Conservation (phyloP, 2,888 invertebrate species). For the Lucinisca nassula region DNA sequence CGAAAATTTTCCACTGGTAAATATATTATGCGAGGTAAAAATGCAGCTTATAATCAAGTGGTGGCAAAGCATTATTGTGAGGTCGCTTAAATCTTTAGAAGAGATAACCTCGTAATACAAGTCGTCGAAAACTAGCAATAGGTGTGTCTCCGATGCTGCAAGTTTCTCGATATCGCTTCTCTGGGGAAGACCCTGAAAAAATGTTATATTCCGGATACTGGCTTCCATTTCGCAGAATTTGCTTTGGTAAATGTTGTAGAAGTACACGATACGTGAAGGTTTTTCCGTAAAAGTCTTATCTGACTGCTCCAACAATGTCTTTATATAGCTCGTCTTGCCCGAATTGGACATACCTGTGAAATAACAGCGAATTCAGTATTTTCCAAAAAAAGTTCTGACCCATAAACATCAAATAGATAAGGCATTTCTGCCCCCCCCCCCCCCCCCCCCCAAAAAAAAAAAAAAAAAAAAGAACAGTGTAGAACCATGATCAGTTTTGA, state of each 20-base stretch:
- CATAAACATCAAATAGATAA: too few relatives aligned
- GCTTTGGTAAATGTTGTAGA: neutral
- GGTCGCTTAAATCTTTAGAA: constrained; percentile 3
- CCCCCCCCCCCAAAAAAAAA: too few relatives aligned
- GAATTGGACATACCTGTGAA: neutral
- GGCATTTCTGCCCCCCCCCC: too few relatives aligned
- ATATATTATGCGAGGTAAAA: constrained; percentile 3
- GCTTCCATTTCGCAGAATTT: neutral
- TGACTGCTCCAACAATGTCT: neutral
- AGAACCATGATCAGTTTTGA: too few relatives aligned
- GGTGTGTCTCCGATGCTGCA: neutral
- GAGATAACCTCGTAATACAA: constrained; percentile 10
- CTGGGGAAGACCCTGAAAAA: constrained; percentile 1
- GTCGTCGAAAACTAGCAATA: constrained; percentile 10
- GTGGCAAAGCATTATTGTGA: neutral
- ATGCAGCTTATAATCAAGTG: constrained; percentile 3
- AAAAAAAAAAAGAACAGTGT: too few relatives aligned
- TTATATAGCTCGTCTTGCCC: neutral
- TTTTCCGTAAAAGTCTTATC: neutral
- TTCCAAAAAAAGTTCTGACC: too few relatives aligned
- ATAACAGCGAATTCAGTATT: too few relatives aligned
- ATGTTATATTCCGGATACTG: neutral
- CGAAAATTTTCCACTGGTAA: neutral
- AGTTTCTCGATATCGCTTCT: constrained; percentile 3
- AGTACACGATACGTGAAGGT: neutral